Base-by-base conservation (phyloP, 2,797 vertebrate species). In the Tympanoctomys barrerae region DNA sequence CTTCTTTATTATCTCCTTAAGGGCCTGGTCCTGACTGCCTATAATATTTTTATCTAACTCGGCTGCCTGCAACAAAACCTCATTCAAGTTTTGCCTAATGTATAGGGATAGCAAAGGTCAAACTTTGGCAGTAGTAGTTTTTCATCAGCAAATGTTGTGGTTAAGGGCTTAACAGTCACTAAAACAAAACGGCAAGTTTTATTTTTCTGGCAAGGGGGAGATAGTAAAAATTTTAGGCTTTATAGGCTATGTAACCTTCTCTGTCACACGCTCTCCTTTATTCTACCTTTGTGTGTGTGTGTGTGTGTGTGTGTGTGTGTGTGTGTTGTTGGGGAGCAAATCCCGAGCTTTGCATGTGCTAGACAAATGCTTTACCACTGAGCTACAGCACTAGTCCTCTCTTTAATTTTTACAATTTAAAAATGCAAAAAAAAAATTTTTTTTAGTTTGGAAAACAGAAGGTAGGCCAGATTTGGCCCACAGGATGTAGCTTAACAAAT, bases 371-470 rank as follows among this genome's bases (percentile, higher is more conserved):
- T 87, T 36, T 31, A 46, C 68, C 8, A 19, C 24, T 61, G 71
- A 73, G 46, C 33, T 14, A 33, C n/a, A 54, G 9, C 42, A 4
- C 22, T 21, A 24, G 7, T 6, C 33, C 9, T 79, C 21, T 46
- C 36, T 18, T 33, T 22, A 19, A 28, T 7, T 31, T 79, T 70
- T 70, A 80, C 24, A 79, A 84, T 62, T 94, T 71, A 1, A 88
- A 91, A 68, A 79, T 66, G 12, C 39, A 81, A 73, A 90, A 70
- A 68, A 52, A 18, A 39, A 39, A n/a, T n/a, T 3, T 57, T 84
- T 84, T n/a, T 91, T 90, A 94, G 31, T 85, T 75, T 92, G 21
- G 64, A 71, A 94, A 81, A 71, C 2, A 93, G 73, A 84, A 19
- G 19, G 78, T 13, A 19, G 81, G 7, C 64, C 21, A 92, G 22